phyloP scores from a whole-genome alignment of 1,140 invertebrate species.

The Drosophila pachea region DNA sequence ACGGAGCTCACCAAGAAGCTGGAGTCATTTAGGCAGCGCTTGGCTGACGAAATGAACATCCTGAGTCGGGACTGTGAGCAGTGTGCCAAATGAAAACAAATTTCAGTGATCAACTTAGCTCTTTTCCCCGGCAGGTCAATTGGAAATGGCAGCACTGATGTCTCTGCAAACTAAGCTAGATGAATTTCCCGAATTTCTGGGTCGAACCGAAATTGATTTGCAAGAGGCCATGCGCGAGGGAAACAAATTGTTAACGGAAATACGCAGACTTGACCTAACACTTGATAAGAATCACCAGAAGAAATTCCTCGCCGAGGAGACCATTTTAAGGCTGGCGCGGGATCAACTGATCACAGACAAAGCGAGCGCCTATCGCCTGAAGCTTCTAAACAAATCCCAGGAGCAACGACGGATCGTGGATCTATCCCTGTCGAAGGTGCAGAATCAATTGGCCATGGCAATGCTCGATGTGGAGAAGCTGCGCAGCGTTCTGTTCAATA shows the following conservation, averaged over 20 bases:
- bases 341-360: constrained; percentile 86
- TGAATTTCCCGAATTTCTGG: constrained; percentile 80
- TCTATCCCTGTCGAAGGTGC: constrained; percentile 81
- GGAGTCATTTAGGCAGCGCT: constrained; percentile 81
- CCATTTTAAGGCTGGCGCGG: constrained; percentile 83
- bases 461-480: constrained; percentile 83
- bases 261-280: constrained; percentile 68
- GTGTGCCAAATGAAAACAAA: too few relatives aligned
- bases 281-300: constrained; percentile 80
- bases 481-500: constrained; percentile 57
- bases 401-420: constrained; percentile 80
- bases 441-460: constrained; percentile 83
- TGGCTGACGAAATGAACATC: constrained; percentile 81
- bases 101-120: too few relatives aligned
- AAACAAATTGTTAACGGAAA: constrained; percentile 50
- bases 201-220: constrained; percentile 82
- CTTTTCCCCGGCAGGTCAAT: constrained; percentile 56
- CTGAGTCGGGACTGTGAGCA: constrained; percentile 76
- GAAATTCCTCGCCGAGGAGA: constrained; percentile 82
- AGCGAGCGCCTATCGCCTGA: constrained; percentile 80
- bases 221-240: constrained; percentile 79
- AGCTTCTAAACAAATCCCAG: constrained; percentile 79
- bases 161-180: constrained; percentile 80
- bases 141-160: constrained; percentile 64
- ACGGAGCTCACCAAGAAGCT: constrained; percentile 84